Base-by-base conservation (phyloP, 1,140 invertebrate species). In the Drosophila persimilis region DNA sequence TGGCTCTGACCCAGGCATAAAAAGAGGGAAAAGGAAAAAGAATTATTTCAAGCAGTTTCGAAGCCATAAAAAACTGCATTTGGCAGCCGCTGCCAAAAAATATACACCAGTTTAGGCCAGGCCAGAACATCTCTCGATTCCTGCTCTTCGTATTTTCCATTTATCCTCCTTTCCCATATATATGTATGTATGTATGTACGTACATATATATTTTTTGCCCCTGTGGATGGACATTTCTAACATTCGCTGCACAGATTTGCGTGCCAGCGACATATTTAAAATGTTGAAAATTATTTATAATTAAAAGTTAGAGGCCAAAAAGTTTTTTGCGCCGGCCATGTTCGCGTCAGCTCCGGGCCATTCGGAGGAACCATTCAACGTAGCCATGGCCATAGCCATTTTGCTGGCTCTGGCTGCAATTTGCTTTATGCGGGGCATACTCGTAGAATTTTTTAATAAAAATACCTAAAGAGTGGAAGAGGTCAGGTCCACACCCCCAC, bases 271-370 rank as follows among this genome's bases (percentile, higher is more conserved):
- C 81, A 86, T 86, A 86, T 86, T 86, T 86, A 86, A 86, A 86
- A 81, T 86, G 81, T 79, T 86, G 51, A 88, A 86, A 86, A 86
- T 86, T 86, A 86, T 86, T 86, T 86, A 86, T 86, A 86, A 86
- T 86, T 86, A 86, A 86, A 86, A 86, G 81, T 86, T 86, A 63
- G 78, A 86, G 78, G 73, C 81, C 81, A 86, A 80, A 86, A 86
- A 78, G 45, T 85, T 81, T 84, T 86, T 77, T 65, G 45, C 54
- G 41, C 50, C 64, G 20, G 52, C 17, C 47, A 59, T 48, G 31
- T 75, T 45, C 46, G 44, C 62, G 35, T 17, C 71, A 46, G 51
- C 35, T 13, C 11, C 15, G 17, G 47, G 63, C 31, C 45, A 58
- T 52, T 65, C 20, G 24, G 26, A 43, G 63, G 29, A 31, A 67